Evolutionary conservation across 2,888 invertebrate species (phyloP), one percentile per base, ranked within the genome.

Genomic region (Melieria omissa): DNA sequence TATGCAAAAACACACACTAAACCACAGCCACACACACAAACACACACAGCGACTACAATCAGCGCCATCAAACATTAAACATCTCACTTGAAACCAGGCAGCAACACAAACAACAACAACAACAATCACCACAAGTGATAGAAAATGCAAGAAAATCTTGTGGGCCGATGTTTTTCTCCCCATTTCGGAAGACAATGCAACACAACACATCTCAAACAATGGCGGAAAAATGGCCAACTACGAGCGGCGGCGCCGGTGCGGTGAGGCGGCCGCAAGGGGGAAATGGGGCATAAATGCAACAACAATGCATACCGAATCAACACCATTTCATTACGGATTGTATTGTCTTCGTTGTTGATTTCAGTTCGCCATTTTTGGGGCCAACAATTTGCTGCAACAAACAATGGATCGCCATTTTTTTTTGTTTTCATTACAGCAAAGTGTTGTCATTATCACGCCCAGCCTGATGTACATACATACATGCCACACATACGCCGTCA

Each of bases 211-310:
- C 29, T 29, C 29, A 29, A 29, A 29, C 29, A 29, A 29, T 29
- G 29, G 29, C 29, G 29, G 29, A 29, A 29, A 29, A 29, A 29
- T 29, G 29, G 29, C 29, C 29, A 29, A 29, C 29, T 29, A 29
- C 29, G 29, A 29, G 29, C 29, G 29, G 29, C 29, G 29, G 52
- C 65, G 55, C 14, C n/a, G 9, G 5, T 46, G 29, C 44, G 10
- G 6, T 10, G 14, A 4, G 14, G 14, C 4, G 75, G 75, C 74
- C 74, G 71, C 72, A 78, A 80, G 81, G 77, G 79, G 82, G 29
- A 81, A 82, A 80, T 29, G 29, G 29, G 29, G 81, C 82, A 80
- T 82, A 81, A 80, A 80, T 74, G 58, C 77, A 46, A 78, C 29
- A 68, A 65, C 62, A 14, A 58, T 49, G 54, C 55, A 10, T 55